Evolutionary conservation across 2,113 vertebrate species (phyloP), one percentile per base, ranked within the genome.

Genomic region (Pampusana beccarii): DNA sequence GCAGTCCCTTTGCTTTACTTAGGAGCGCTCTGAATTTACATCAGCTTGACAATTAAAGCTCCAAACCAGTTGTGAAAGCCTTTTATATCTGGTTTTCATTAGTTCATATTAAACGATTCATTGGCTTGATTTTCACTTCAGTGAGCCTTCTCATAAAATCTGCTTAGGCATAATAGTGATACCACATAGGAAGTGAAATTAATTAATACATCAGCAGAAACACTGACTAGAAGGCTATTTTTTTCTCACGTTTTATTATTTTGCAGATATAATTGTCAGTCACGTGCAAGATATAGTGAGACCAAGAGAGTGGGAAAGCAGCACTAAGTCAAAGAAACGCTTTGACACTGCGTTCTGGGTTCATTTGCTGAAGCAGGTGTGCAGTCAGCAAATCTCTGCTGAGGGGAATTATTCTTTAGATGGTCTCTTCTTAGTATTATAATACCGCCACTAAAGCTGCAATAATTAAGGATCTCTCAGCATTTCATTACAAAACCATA

Each of bases 31-130:
- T 97, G 93, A 97, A 98, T 98, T 98, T 96, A 94, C 89, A 97
- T 92, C 90, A 80, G 65, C 67, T 97, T 96, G 95, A 97, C 96
- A 98, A 98, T 98, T 98, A 98, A 97, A 97, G 78, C 91, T 96
- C 92, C 88, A 97, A 96, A 97, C 96, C 93, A 97, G 93, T 98
- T 97, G 89, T 88, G 97, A 97, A 98, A 97, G 93, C 75, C 92
- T 97, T 98, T 98, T 98, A 92, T 97, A 97, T 97, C 97, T 97
- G 93, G 88, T 97, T 98, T 98, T 98, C 98, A 98, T 98, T 98
- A 98, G 97, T 97, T 98, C 97, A 92, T 97, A 98, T 98, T 97
- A 98, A 98, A 97, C 90, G 92, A 98, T 97, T 98, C 97, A 91
- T 96, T 97, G 98, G 90, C 92, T 95, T 97, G 96, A 96, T 98